Conservation (phyloP, 2,888 invertebrate genomes). For the Rhogogaster chlorosoma region DNA sequence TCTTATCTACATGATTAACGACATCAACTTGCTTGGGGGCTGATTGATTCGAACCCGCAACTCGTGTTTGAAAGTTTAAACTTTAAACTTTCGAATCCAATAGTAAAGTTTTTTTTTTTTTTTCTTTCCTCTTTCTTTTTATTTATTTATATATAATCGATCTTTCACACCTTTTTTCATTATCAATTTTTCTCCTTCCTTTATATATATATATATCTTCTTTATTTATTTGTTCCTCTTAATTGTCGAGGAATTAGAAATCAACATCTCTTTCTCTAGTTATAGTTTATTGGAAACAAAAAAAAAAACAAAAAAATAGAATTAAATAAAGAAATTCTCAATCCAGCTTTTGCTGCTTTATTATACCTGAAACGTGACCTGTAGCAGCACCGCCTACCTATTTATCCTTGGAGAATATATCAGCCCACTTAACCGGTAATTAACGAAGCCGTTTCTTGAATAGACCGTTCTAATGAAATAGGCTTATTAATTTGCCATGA, state of each 20-base stretch:
- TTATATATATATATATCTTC: too few relatives aligned
- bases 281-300: background rate
- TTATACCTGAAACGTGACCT: conserved; percentile 7
- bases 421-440: conserved; percentile 22
- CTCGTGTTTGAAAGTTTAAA: too few relatives aligned
- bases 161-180: too few relatives aligned
- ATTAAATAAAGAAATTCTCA: background rate
- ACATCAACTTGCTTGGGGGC: conserved; percentile 55
- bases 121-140: too few relatives aligned
- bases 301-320: background rate
- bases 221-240: too few relatives aligned
- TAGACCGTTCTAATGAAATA: conserved; percentile 19
- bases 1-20: conserved; percentile 67
- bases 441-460: conserved; percentile 28
- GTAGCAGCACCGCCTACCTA: background rate
- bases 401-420: conserved; percentile 21
- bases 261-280: too few relatives aligned
- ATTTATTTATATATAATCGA: background rate
- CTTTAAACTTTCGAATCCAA: background rate
- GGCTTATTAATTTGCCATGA: conserved; percentile 5
- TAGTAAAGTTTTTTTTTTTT: background rate
- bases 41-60: conserved; percentile 36
- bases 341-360: background rate
- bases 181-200: too few relatives aligned
- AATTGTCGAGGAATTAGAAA: too few relatives aligned